Conservation (phyloP, 30 jellyfish, hydroid and myxozoan species). For the Pseudorhiza aurosa region DNA sequence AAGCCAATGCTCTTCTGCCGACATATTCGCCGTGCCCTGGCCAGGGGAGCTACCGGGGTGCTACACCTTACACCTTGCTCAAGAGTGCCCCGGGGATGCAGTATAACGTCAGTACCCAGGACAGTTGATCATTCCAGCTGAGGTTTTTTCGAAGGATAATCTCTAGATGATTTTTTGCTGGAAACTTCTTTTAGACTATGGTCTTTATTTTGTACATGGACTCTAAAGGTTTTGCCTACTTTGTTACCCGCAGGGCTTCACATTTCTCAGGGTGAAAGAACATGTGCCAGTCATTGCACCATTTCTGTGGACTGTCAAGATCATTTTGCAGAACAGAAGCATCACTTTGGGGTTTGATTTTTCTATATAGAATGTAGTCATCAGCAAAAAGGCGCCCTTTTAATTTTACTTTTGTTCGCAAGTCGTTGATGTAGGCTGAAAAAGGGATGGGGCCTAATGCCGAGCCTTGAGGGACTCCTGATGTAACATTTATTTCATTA, state of each 20-base stretch:
- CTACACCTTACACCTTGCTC: too few species aligned
- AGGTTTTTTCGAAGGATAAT: too few species aligned
- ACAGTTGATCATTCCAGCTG: too few species aligned
- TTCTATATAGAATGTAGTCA: constrained; percentile 22
- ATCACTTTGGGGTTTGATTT: constrained; percentile 32
- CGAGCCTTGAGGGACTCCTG: constrained; percentile 66
- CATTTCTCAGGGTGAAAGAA: constrained; percentile 28
- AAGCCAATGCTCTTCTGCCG: too few species aligned
- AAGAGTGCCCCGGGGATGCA: too few species aligned
- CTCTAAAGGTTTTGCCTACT: too few species aligned
- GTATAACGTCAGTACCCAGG: too few species aligned
- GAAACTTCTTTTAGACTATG: too few species aligned
- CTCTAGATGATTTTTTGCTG: too few species aligned
- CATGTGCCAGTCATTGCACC: constrained; percentile 58
- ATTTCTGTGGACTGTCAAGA: constrained; percentile 19
- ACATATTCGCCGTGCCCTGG: too few species aligned
- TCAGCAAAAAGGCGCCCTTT: constrained; percentile 38
- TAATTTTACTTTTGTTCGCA: constrained; percentile 21
- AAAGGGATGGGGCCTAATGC: constrained; percentile 51
- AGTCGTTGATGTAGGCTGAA: constrained; percentile 28
- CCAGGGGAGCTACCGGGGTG: too few species aligned
- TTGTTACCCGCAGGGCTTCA: constrained; percentile 22
- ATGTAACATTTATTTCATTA: constrained; percentile 16
- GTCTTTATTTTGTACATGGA: too few species aligned
- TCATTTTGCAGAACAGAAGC: constrained; percentile 36